Evolutionary conservation across 92 coral and sea anemone genomes (phyloP).

Genomic region (Paragorgia papillata): DNA sequence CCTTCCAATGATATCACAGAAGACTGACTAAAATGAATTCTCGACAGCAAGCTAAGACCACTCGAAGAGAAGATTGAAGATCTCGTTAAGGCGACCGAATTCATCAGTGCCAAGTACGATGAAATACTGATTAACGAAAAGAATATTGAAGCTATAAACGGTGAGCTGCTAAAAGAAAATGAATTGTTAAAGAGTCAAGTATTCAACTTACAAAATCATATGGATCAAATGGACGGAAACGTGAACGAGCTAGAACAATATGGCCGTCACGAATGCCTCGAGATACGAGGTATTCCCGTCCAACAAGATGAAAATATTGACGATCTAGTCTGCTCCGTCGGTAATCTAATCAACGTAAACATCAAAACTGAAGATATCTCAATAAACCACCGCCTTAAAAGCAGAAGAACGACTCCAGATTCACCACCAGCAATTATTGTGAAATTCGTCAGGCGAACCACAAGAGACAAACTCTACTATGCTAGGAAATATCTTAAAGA

Average conservation of each 20-base stretch:
- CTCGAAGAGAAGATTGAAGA: too few relatives aligned
- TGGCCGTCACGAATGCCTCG: too few relatives aligned
- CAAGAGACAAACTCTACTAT: conserved; percentile 17
- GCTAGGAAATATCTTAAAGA: conserved; percentile 30
- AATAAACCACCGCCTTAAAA: conserved; percentile 26
- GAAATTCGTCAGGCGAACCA: conserved; percentile 1
- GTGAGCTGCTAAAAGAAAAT: conserved; percentile 7
- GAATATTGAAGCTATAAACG: too few relatives aligned
- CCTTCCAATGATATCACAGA: conserved; percentile 44
- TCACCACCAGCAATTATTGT: conserved; percentile 29
- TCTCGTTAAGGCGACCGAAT: conserved; percentile 13
- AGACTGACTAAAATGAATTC: conserved; percentile 7
- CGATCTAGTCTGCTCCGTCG: not conserved
- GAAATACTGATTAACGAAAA: too few relatives aligned
- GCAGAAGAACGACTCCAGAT: not conserved
- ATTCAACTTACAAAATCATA: conserved; percentile 14
- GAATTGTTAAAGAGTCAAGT: conserved; percentile 12
- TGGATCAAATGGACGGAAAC: conserved; percentile 5
- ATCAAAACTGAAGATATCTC: too few relatives aligned
- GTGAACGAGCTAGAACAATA: conserved; percentile 31
- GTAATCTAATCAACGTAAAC: too few relatives aligned
- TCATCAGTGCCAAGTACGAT: too few relatives aligned
- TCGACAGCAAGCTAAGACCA: too few relatives aligned
- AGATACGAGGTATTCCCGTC: conserved; percentile 38
- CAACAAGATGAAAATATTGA: conserved; percentile 6